Conservation (phyloP, 2,888 invertebrate species). For the Nesidiocoris tenuis region DNA sequence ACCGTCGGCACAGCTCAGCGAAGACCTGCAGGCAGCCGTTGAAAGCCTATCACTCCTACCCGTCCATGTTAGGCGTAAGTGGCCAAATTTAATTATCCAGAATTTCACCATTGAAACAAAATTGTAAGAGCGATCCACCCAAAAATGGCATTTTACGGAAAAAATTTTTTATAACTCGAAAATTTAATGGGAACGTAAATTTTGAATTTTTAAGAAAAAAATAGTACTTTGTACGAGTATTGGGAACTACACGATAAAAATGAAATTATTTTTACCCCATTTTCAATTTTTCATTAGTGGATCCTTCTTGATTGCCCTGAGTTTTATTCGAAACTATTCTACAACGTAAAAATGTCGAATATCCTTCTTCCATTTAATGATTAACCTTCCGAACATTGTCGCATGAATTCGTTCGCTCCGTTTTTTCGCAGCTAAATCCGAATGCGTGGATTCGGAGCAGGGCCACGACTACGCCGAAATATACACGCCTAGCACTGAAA, state of each 20-base stretch:
- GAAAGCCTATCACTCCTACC: conserved; percentile 59
- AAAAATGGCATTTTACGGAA: background rate
- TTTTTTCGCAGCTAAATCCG: conserved; percentile 51
- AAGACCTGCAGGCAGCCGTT: conserved; percentile 63
- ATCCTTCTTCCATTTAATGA: too few relatives aligned
- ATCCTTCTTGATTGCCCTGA: too few relatives aligned
- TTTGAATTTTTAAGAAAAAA: too few relatives aligned
- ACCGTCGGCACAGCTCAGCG: conserved; percentile 61
- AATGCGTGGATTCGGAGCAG: conserved; percentile 57
- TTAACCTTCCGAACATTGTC: too few relatives aligned
- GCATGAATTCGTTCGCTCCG: too few relatives aligned
- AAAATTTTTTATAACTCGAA: background rate
- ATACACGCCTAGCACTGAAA: conserved; percentile 85
- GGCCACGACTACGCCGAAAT: conserved; percentile 92
- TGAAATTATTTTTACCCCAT: too few relatives aligned
- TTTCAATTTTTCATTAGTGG: too few relatives aligned
- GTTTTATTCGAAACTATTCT: too few relatives aligned
- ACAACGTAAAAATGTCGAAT: too few relatives aligned
- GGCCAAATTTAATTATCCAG: background rate
- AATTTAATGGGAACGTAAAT: too few relatives aligned
- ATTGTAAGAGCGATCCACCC: background rate
- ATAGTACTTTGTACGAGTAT: too few relatives aligned
- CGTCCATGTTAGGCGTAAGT: conserved; percentile 51
- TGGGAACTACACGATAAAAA: too few relatives aligned
- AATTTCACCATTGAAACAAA: background rate